phyloP scores from a whole-genome alignment of 2,113 vertebrate genomes.

The Thomomys bottae region DNA sequence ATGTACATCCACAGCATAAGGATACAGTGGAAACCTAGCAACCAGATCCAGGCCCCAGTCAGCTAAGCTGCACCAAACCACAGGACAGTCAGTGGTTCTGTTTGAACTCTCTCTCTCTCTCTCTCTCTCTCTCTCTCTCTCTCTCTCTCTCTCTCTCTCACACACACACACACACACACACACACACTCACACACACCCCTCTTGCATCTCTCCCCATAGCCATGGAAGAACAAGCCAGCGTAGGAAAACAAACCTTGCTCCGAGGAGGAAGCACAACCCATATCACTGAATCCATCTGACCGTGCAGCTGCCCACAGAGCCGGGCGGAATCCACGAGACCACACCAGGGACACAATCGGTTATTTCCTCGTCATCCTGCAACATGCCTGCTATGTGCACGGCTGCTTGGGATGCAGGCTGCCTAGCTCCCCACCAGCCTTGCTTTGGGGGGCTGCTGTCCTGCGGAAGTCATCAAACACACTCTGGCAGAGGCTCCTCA shows the following conservation, averaged over 20 bases:
- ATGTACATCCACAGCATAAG: conserved; percentile 80
- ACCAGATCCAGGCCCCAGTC: conserved; percentile 87
- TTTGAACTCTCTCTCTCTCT: conserved; percentile 11
- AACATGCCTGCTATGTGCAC: conserved; percentile 74
- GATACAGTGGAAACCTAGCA: conserved; percentile 87
- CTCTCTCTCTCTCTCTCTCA: neutral
- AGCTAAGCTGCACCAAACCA: conserved; percentile 84
- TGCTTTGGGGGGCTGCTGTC: conserved; percentile 70
- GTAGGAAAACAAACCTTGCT: conserved; percentile 89
- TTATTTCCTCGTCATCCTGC: conserved; percentile 80
- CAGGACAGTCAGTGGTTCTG: conserved; percentile 69
- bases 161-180: conserved; percentile 25
- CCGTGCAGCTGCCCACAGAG: conserved; percentile 84
- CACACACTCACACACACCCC: conserved; percentile 35
- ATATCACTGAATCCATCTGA: conserved; percentile 87
- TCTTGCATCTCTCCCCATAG: conserved; percentile 47
- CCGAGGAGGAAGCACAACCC: conserved; percentile 90
- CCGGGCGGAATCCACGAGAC: conserved; percentile 75
- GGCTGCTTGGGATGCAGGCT: conserved; percentile 73
- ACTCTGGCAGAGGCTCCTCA: conserved; percentile 79
- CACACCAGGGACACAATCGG: conserved; percentile 76
- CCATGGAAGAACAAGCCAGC: conserved; percentile 75
- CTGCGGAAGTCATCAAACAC: conserved; percentile 80
- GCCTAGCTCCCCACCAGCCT: conserved; percentile 71
- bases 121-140: neutral